Conservation (phyloP, 2,113 vertebrate species). For the Heterotilapia buettikoferi region DNA sequence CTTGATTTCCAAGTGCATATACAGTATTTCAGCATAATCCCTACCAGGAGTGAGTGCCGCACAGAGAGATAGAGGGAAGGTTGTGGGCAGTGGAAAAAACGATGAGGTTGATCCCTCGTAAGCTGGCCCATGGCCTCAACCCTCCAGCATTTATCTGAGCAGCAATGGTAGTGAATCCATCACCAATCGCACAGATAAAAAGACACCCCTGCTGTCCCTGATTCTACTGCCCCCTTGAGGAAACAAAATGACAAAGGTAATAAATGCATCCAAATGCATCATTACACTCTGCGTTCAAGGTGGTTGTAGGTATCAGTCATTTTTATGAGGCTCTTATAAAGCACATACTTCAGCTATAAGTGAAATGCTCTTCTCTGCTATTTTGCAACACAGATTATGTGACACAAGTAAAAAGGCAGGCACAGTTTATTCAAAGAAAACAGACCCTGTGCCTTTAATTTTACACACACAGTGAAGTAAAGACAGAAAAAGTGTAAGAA, state of each 20-base stretch:
- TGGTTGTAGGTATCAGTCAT: constrained; percentile 13
- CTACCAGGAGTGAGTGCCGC: constrained; percentile 37
- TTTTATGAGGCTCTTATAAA: constrained; percentile 26
- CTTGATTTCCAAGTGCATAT: constrained; percentile 47
- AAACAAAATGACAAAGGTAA: constrained; percentile 14
- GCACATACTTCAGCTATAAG: constrained; percentile 10
- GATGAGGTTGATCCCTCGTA: constrained; percentile 52
- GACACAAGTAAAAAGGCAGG: constrained; percentile 35
- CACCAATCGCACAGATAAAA: neutral
- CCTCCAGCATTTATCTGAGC: constrained; percentile 40
- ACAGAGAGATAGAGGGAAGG: neutral
- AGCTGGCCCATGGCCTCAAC: constrained; percentile 46
- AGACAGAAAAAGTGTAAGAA: neutral
- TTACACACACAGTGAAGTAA: neutral
- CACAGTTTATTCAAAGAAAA: neutral
- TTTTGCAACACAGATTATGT: neutral
- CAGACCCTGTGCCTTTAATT: constrained; percentile 1
- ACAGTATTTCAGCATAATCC: constrained; percentile 48
- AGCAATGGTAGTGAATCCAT: constrained; percentile 4
- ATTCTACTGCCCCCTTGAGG: constrained; percentile 56
- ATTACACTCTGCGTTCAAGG: neutral
- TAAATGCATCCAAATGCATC: constrained; percentile 9
- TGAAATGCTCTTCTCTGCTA: neutral
- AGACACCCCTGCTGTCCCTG: constrained; percentile 17
- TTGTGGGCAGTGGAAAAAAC: neutral